phyloP scores from a whole-genome alignment of 2,113 vertebrate genomes.

The Loxodonta africana region DNA sequence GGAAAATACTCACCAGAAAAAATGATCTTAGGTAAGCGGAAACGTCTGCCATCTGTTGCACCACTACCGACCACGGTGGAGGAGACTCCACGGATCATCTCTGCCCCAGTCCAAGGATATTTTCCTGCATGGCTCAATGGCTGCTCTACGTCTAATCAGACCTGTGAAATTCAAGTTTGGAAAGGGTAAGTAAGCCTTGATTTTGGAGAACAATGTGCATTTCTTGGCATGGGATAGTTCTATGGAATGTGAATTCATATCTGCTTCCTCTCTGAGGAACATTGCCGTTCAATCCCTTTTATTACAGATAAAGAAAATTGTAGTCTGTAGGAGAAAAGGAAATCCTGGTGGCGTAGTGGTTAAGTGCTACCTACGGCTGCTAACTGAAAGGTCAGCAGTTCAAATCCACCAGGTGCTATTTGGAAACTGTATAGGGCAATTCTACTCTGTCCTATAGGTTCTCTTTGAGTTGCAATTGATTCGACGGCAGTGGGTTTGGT shows the following conservation, averaged over 20 bases:
- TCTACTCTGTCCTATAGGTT: too few species aligned
- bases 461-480: too few species aligned
- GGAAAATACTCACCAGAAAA: conserved; percentile 65
- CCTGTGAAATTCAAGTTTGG: conserved; percentile 98
- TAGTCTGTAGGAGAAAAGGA: not conserved
- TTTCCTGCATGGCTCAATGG: conserved; percentile 95
- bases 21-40: conserved; percentile 75
- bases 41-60: conserved; percentile 89
- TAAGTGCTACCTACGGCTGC: too few species aligned
- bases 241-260: not conserved
- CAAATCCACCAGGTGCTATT: too few species aligned
- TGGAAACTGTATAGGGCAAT: too few species aligned
- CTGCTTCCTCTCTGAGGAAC: not conserved
- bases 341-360: too few species aligned
- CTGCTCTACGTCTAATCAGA: conserved; percentile 93
- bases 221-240: not conserved
- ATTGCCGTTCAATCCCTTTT: not conserved
- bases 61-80: conserved; percentile 89
- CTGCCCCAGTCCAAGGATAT: conserved; percentile 88
- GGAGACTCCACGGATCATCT: conserved; percentile 90
- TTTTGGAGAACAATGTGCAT: conserved; percentile 46
- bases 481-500: too few species aligned
- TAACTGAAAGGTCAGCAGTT: too few species aligned
- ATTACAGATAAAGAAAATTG: conserved; percentile 20
- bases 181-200: conserved; percentile 91